These are phyloP conservation scores for Harpagoxenus sublaevis DNA, from an alignment of 2,888 invertebrate species.

Conservation along the genomic window DNA sequence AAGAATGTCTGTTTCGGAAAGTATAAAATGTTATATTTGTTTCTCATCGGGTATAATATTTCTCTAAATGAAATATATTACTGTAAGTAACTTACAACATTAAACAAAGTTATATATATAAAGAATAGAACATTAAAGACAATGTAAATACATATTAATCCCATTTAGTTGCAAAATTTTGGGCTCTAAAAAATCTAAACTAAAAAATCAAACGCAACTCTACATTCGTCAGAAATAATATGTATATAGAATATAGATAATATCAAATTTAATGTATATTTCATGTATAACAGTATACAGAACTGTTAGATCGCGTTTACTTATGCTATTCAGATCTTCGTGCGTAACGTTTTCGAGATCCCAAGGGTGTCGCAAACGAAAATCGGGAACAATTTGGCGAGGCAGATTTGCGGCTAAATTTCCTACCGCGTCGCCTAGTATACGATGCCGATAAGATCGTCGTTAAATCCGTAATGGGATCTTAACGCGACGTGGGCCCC, in stretches of 20 bases:
- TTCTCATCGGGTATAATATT: conserved; percentile 20
- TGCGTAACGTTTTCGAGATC: conserved; percentile 12
- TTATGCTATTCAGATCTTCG: neutral
- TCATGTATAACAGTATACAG: neutral
- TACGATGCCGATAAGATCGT: conserved; percentile 77
- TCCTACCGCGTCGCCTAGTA: conserved; percentile 69
- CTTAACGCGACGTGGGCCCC: conserved; percentile 75
- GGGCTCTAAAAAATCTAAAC: neutral
- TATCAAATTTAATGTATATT: neutral
- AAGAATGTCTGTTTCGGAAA: conserved; percentile 38
- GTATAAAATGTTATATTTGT: conserved; percentile 14
- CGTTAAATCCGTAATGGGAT: conserved; percentile 78
- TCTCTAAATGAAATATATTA: neutral
- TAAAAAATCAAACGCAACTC: too few species aligned
- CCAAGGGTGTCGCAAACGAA: conserved; percentile 27
- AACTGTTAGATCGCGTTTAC: neutral
- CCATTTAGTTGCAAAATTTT: neutral
- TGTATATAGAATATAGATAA: too few species aligned
- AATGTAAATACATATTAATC: neutral
- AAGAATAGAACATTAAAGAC: neutral
- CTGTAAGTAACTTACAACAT: neutral
- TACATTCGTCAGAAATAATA: neutral
- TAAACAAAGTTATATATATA: neutral
- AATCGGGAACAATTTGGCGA: conserved; percentile 61
- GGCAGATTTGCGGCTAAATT: conserved; percentile 76